Base-by-base conservation (phyloP, 30 jellyfish, hydroid and myxozoan species). In the Phacellophora camtschatica region DNA sequence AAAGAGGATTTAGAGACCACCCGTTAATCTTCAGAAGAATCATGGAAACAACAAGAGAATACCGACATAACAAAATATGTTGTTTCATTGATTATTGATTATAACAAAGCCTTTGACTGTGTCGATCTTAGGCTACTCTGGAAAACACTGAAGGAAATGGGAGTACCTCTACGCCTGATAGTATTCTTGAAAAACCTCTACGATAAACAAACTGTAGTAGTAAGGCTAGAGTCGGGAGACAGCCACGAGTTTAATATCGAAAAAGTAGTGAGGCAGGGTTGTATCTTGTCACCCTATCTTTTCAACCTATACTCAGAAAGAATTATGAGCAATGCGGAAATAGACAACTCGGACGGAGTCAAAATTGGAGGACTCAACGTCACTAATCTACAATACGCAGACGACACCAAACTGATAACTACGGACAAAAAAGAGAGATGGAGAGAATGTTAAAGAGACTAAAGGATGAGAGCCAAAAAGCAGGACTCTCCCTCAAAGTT, bases 241-340 rank as follows among this genome's bases (percentile, higher is more conserved):
- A 69, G 88, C 23, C 77, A 70, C n/a, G 39, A 66, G 75, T 71
- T 69, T 59, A 41, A 27, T 4, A 58, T 83, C 28, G 79, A 20
- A 9, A 51, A 71, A 83, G 88, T 85, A n/a, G 89, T 71, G 10
- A 39, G 83, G 20, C 89, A 85, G 30, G 88, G 95, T 0, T 69
- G 95, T 34, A 49, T 83, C 1, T 36, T 83, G 5, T 83, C 95
- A 10, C 93, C 93, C 10, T 48, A 55, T 20, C 95, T 58, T 27
- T 83, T 70, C 28, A 83, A 83, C 41, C 5, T 70, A 8, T 83
- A 83, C 55, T 29, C 83, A 9, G 78, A 54, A 54, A 54, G 9
- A 10, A 54, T 54, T 25, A 1, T 54, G 34, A 54, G 69, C 0
- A 32, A 63, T 9, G 74, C 66, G 32, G 7, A 29, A 41, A 15